These are phyloP conservation scores for Holotrichia oblita DNA, from an alignment of 1,140 invertebrate species.

Conservation along the genomic window DNA sequence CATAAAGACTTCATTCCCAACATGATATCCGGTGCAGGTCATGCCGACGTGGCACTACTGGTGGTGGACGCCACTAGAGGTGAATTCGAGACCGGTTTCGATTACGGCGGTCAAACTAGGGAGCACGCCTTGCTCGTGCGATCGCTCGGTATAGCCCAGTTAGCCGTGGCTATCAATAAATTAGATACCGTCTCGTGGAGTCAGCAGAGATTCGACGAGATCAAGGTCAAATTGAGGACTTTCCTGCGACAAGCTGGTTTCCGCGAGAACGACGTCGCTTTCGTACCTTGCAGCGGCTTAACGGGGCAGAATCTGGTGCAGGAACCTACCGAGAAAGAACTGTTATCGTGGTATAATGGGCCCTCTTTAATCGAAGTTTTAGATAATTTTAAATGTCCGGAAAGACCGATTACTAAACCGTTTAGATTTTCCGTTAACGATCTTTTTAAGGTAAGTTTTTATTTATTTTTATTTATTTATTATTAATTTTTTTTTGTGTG, in stretches of 20 bases:
- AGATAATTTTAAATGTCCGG: slow-evolving; percentile 86
- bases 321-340: slow-evolving; percentile 70
- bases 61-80: slow-evolving; percentile 96
- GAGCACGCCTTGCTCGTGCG: slow-evolving; percentile 95
- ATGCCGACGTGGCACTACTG: slow-evolving; percentile 95
- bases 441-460: slow-evolving; percentile 79
- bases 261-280: slow-evolving; percentile 87
- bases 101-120: slow-evolving; percentile 95
- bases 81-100: slow-evolving; percentile 99
- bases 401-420: slow-evolving; percentile 86
- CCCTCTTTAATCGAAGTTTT: slow-evolving; percentile 81
- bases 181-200: slow-evolving; percentile 84
- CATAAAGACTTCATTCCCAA: slow-evolving; percentile 99
- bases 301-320: slow-evolving; percentile 91
- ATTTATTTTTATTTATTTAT: too few species aligned
- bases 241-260: slow-evolving; percentile 97
- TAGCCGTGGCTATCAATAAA: slow-evolving; percentile 89
- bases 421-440: slow-evolving; percentile 94
- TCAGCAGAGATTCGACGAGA: slow-evolving; percentile 85
- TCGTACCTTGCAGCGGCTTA: slow-evolving; percentile 95
- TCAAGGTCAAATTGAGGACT: slow-evolving; percentile 82
- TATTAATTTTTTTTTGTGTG: slow-evolving; percentile 23
- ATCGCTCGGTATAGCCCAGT: slow-evolving; percentile 89
- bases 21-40: slow-evolving; percentile 97
- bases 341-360: slow-evolving; percentile 89